Percentiles rank a stretch among this genome's conserved stretches.
Evolutionary conservation across 2,888 invertebrate species (phyloP).

Genomic region (Eupeodes luniger): DNA sequence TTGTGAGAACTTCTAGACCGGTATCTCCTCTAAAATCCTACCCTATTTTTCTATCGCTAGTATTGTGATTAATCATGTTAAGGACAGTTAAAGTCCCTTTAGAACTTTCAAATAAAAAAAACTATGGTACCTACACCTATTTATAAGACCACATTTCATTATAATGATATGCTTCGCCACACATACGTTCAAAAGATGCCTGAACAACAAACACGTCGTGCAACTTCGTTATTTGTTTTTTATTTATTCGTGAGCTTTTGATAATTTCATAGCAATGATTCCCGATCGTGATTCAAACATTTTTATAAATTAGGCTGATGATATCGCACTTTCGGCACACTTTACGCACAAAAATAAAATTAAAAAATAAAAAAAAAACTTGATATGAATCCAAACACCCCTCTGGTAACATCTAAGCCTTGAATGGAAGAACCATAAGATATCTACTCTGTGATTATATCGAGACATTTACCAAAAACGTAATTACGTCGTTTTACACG

Average conservation of each 20-base stretch:
- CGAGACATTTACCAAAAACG: slow-evolving; percentile 45
- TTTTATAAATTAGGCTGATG: slow-evolving; percentile 7
- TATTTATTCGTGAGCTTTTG: background rate
- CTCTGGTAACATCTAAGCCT: background rate
- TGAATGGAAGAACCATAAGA: background rate
- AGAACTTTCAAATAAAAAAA: too few species aligned
- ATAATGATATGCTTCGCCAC: too few species aligned
- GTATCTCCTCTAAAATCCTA: too few species aligned
- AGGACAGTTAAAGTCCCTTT: too few species aligned
- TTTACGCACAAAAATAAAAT: slow-evolving; percentile 16
- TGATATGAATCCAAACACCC: background rate
- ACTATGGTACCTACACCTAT: too few species aligned
- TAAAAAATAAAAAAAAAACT: background rate
- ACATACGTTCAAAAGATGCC: too few species aligned
- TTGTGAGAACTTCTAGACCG: too few species aligned
- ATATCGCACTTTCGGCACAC: slow-evolving; percentile 68
- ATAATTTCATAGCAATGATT: background rate
- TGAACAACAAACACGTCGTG: background rate
- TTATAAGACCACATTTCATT: too few species aligned
- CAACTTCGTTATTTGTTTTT: background rate
- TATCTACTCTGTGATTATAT: slow-evolving; percentile 20
- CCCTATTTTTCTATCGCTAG: too few species aligned
- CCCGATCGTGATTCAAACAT: background rate
- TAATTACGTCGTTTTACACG: slow-evolving; percentile 53
- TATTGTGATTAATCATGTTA: too few species aligned